Evolutionary conservation across 2,113 vertebrate genomes (phyloP).

Genomic region (Mus musculus): GRCm39 chr1:116169001-116169500

Average conservation of each 20-base stretch:
- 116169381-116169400: neutral
- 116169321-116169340: neutral
- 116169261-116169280: neutral
- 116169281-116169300: neutral
- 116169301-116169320: neutral
- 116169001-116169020: too few relatives aligned
- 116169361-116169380: neutral
- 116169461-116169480: neutral
- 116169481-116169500: neutral
- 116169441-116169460: neutral
- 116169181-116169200: neutral
- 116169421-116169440: neutral
- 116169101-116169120: neutral
- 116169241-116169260: neutral
- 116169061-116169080: neutral
- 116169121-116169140: neutral
- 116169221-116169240: neutral
- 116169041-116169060: too few relatives aligned
- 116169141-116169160: neutral
- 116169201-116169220: neutral
- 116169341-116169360: neutral
- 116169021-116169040: too few relatives aligned
- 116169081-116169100: neutral
- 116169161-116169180: neutral
- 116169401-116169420: slow-evolving; percentile 8